A percentile compares a stretch with the other conserved stretches of the same genome.
These are phyloP conservation scores for Callosobruchus maculatus DNA, from an alignment of 2,888 invertebrate species.

Conservation along the genomic window DNA sequence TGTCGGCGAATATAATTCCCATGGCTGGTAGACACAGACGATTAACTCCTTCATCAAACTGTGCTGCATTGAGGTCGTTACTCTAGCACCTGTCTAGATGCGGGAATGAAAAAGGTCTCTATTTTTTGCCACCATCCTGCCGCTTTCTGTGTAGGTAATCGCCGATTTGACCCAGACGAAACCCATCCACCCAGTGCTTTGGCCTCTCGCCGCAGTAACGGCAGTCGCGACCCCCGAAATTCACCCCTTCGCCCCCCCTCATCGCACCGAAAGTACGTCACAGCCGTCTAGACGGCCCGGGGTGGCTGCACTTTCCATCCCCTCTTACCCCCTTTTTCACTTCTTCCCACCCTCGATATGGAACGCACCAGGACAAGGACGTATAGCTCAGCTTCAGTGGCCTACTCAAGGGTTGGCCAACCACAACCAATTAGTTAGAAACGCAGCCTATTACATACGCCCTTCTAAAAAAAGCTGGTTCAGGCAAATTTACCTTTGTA, in stretches of 20 bases:
- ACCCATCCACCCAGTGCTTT: not conserved
- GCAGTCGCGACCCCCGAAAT: not conserved
- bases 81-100: no score
- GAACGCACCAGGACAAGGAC: constrained; percentile 38
- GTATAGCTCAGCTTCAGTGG: not conserved
- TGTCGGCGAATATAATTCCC: no score
- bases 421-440: no score
- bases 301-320: constrained; percentile 29
- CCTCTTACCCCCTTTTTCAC: not conserved
- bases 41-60: no score
- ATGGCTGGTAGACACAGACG: no score
- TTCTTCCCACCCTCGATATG: not conserved
- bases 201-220: not conserved
- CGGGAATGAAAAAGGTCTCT: no score
- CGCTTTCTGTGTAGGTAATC: no score
- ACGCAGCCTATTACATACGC: no score
- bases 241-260: not conserved
- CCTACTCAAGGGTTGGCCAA: not conserved
- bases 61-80: no score
- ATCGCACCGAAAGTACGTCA: constrained; percentile 18
- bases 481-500: no score
- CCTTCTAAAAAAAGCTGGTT: no score
- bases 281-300: constrained; percentile 26
- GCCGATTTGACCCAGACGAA: not conserved
- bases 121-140: no score